Percentiles rank a stretch among this genome's conserved stretches.
Conservation (phyloP, 2,113 vertebrate genomes). For the Harpagus bidentatus region DNA sequence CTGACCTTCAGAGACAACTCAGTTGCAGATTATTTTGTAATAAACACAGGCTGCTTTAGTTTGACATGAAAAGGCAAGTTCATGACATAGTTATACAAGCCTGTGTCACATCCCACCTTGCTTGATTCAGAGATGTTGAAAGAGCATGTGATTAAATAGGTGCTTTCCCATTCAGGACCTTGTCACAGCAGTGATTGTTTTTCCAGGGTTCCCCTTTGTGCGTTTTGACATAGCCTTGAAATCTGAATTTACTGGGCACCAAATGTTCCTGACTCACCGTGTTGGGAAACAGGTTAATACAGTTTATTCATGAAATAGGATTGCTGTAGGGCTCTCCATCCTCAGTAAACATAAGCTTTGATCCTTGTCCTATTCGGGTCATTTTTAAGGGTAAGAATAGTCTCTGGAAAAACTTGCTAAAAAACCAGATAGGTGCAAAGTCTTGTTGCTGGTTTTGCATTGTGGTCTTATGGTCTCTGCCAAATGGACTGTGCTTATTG, state of each 20-base stretch:
- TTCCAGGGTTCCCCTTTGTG: neutral
- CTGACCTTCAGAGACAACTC: neutral
- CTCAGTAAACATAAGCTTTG: neutral
- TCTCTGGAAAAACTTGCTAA: neutral
- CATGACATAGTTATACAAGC: neutral
- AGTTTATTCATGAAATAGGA: neutral
- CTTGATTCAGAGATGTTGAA: neutral
- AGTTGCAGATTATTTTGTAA: neutral
- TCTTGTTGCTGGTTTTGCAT: neutral
- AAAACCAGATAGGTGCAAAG: neutral
- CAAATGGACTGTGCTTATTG: neutral
- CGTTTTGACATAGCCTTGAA: neutral
- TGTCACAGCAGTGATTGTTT: neutral
- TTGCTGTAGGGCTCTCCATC: neutral
- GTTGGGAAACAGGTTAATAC: neutral
- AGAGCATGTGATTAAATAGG: neutral
- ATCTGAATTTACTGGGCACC: neutral
- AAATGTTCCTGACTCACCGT: neutral
- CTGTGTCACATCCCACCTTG: neutral
- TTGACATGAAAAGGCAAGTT: neutral
- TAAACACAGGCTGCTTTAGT: neutral
- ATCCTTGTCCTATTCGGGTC: neutral
- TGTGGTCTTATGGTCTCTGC: neutral
- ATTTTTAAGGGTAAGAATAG: neutral
- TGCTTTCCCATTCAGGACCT: neutral